phyloP scores from a whole-genome alignment of 2,113 vertebrate genomes.

The Catharus bicknelli region DNA sequence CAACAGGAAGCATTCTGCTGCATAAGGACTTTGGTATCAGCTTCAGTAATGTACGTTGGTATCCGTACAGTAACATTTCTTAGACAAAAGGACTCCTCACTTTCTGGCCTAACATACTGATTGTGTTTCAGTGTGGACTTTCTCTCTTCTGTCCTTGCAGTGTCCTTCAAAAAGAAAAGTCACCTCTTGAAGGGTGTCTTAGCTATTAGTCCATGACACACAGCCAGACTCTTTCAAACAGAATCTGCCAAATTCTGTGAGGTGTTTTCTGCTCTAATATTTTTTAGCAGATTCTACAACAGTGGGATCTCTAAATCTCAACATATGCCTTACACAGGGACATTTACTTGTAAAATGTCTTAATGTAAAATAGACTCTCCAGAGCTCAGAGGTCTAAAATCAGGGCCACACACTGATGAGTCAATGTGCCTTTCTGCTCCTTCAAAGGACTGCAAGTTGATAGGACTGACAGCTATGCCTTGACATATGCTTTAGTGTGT shows the following conservation, averaged over 20 bases:
- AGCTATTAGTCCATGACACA: neutral
- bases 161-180: neutral
- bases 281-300: neutral
- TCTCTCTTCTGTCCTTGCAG: neutral
- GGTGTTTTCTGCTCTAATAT: neutral
- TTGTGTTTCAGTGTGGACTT: neutral
- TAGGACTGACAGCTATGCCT: constrained; percentile 42
- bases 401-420: neutral
- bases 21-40: neutral
- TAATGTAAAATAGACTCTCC: neutral
- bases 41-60: neutral
- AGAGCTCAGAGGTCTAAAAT: constrained; percentile 13
- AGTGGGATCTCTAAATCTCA: neutral
- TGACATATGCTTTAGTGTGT: constrained; percentile 50
- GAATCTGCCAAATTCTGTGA: neutral
- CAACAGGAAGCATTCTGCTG: neutral
- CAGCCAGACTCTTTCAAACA: neutral
- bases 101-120: neutral
- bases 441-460: constrained; percentile 9
- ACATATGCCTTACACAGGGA: neutral
- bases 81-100: neutral
- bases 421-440: neutral
- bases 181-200: neutral
- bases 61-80: neutral
- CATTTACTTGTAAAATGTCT: neutral